These are phyloP conservation scores for Eucera pruinosa DNA, from an alignment of 2,888 invertebrate genomes.

Conservation along the genomic window DNA sequence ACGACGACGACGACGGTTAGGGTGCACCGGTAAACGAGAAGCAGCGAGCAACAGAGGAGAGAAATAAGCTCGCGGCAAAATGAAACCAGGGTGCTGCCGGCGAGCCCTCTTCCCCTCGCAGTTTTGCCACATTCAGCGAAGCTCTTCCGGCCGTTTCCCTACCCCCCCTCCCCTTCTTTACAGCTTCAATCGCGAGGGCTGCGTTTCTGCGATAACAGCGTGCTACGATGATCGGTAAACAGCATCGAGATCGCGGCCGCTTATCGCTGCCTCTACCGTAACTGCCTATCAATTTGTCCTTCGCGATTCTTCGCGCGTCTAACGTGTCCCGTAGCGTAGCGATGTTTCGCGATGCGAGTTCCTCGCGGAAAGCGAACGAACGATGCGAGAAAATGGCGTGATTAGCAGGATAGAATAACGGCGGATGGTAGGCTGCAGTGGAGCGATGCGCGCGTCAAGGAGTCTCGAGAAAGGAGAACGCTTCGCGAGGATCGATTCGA, in stretches of 20 bases:
- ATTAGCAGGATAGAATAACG: slow-evolving; percentile 24
- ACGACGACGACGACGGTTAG: too few relatives aligned
- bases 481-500: slow-evolving; percentile 46
- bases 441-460: slow-evolving; percentile 5
- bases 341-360: too few relatives aligned
- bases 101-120: slow-evolving; percentile 22
- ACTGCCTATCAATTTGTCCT: too few relatives aligned
- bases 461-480: slow-evolving; percentile 32
- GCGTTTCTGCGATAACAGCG: slow-evolving; percentile 76
- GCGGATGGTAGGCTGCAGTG: neutral
- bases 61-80: slow-evolving; percentile 26
- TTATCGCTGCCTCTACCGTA: too few relatives aligned
- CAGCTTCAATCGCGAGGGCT: slow-evolving; percentile 73
- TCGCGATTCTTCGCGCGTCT: too few relatives aligned
- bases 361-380: too few relatives aligned
- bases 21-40: too few relatives aligned
- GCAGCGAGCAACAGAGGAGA: too few relatives aligned
- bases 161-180: too few relatives aligned
- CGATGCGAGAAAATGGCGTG: too few relatives aligned
- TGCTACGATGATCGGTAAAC: slow-evolving; percentile 51
- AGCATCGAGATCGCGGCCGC: too few relatives aligned
- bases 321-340: too few relatives aligned
- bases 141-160: slow-evolving; percentile 7
- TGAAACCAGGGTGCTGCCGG: slow-evolving; percentile 43
- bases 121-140: slow-evolving; percentile 7